Conservation (phyloP, 2,797 vertebrate species). For the Falco columbarius region DNA sequence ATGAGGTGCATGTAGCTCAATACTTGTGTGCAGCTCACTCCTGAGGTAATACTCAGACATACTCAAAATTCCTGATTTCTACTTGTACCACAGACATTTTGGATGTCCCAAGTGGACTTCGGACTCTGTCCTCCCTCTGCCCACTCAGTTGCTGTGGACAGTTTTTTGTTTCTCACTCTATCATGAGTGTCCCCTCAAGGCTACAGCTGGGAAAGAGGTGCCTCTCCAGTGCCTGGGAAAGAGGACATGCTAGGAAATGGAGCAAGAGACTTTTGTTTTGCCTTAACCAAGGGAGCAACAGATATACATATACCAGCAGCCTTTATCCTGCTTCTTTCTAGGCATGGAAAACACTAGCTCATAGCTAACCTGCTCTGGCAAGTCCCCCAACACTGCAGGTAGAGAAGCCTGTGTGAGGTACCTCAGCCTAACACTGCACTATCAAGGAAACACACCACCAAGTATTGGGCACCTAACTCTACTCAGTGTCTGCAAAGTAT, state of each 20-base stretch:
- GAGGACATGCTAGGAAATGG: neutral
- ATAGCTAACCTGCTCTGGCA: neutral
- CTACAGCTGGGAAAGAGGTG: neutral
- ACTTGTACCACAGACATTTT: neutral
- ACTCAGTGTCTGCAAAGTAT: neutral
- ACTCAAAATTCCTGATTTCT: neutral
- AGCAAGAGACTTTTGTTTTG: neutral
- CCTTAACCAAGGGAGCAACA: neutral
- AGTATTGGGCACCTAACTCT: neutral
- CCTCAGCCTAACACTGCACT: neutral
- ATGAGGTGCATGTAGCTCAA: rapidly evolving
- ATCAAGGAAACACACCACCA: rapidly evolving
- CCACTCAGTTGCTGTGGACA: neutral
- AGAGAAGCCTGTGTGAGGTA: rapidly evolving
- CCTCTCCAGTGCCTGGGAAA: neutral
- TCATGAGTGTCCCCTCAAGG: rapidly evolving
- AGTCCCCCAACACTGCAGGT: rapidly evolving
- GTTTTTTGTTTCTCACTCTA: neutral
- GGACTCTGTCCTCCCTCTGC: neutral
- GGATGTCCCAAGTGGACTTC: neutral
- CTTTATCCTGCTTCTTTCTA: neutral
- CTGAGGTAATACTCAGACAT: neutral
- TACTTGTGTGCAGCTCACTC: neutral
- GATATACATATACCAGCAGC: rapidly evolving
- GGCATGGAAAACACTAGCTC: neutral